phyloP scores from a whole-genome alignment of 2,113 vertebrate genomes.

The Megatriorchis doriae region DNA sequence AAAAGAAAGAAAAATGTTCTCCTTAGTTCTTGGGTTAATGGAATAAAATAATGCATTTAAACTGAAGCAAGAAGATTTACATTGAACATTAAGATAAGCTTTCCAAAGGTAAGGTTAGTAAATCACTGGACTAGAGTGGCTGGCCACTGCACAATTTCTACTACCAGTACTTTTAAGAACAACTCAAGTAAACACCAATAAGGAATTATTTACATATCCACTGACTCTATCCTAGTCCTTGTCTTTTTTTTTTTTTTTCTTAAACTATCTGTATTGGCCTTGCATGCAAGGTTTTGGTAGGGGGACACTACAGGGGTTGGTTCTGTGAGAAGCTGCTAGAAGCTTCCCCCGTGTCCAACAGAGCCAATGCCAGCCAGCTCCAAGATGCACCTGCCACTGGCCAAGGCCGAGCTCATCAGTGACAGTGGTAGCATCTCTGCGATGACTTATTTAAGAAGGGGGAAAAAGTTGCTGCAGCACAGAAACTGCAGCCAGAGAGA shows the following conservation, averaged over 20 bases:
- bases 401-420: neutral
- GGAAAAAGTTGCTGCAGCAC: too few relatives aligned
- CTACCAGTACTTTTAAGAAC: neutral
- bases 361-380: neutral
- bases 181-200: neutral
- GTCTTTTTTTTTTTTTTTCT: neutral
- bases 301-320: neutral
- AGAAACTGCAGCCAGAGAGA: neutral
- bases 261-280: neutral
- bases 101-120: neutral
- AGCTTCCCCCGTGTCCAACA: neutral
- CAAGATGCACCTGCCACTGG: neutral
- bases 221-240: neutral
- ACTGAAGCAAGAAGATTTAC: neutral
- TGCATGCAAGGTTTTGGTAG: neutral
- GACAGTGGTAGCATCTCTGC: too few relatives aligned
- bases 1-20: neutral
- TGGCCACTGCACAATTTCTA: neutral
- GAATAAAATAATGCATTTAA: neutral
- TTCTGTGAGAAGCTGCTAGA: neutral
- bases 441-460: neutral
- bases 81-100: neutral
- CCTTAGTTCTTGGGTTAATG: neutral
- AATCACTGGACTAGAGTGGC: neutral
- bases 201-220: neutral